Base-by-base conservation (phyloP, 2,113 vertebrate genomes). In the Callionymus lyra region DNA sequence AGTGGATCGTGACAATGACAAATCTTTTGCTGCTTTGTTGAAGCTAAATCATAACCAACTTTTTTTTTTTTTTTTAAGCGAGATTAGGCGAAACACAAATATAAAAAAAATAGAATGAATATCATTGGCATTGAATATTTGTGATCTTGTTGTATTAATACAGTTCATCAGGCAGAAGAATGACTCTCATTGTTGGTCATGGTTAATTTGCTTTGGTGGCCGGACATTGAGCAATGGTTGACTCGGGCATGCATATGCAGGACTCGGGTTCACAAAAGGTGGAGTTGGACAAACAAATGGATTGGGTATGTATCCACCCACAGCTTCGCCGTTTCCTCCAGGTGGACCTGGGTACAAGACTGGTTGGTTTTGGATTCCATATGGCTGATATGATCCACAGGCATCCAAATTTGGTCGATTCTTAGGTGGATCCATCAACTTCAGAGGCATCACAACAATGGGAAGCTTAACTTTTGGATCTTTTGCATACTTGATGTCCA, bases 381-480 rank as follows among this genome's bases (percentile, higher is more conserved):
- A 65, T 13, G 49, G 31, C 16, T 44, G 43, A 9, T 44, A n/a
- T 17, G 41, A 65, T 9, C 50, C 37, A 21, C 39, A 43, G 2
- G 35, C 40, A 18, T 49, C 66, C 71, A 63, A 70, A 21, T 44
- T 14, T 3, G 56, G 11, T 27, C 21, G 59, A 16, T 48, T 49
- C 16, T 38, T 41, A 21, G 46, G 33, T 6, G 14, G 36, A 27
- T 44, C 10, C 10, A 53, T 47, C 4, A 41, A 49, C 15, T 27
- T 27, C 21, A 27, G 21, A 10, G 27, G 53, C 16, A 82, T 44
- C 48, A 83, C 59, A 40, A 68, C 44, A 0, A 82, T 59, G 1
- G 65, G 56, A 41, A 83, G 73, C 32, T 66, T 79, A 54, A 83
- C 59, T 38, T 71, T 54, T 21, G 74, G 75, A 36, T 82, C 75